Percentiles rank a stretch among this genome's conserved stretches.
These are phyloP conservation scores for Gopherus flavomarginatus DNA, from an alignment of 2,113 vertebrate species.

Conservation along the genomic window DNA sequence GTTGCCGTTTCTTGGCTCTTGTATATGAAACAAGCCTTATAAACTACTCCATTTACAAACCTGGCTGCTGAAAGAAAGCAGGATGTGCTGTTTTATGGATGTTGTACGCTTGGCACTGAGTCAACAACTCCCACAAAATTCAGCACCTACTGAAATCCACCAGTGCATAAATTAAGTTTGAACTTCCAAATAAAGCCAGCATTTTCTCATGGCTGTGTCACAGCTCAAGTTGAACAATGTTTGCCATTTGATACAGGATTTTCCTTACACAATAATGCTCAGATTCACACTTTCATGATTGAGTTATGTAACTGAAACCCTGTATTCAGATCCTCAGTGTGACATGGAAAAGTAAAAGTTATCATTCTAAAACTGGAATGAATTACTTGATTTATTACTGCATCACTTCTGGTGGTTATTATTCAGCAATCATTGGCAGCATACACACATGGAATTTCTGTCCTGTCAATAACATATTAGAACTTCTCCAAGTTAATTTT, in stretches of 20 bases:
- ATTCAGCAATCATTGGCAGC: constrained; percentile 41
- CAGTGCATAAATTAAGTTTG: background rate
- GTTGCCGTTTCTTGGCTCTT: background rate
- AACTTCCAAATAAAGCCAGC: constrained; percentile 14
- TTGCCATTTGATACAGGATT: background rate
- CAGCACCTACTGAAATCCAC: constrained; percentile 15
- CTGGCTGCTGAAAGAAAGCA: background rate
- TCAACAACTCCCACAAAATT: background rate
- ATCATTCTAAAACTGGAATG: background rate
- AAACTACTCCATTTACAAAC: background rate
- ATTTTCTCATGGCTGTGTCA: background rate
- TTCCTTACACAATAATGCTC: background rate
- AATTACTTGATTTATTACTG: constrained; percentile 55
- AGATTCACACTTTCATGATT: background rate
- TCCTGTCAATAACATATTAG: background rate
- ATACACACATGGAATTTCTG: background rate
- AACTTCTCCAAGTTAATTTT: background rate
- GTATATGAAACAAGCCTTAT: background rate
- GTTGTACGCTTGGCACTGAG: background rate
- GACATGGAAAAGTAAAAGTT: background rate
- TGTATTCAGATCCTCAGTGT: background rate
- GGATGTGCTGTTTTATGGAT: background rate
- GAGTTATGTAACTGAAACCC: constrained; percentile 11
- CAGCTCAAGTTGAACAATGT: background rate
- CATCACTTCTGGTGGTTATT: constrained; percentile 32